A percentile compares a stretch with the other conserved stretches of the same genome.
These are phyloP conservation scores for Macaca mulatta DNA, from an alignment of 2,113 vertebrate species.

Conservation along the genomic window DNA sequence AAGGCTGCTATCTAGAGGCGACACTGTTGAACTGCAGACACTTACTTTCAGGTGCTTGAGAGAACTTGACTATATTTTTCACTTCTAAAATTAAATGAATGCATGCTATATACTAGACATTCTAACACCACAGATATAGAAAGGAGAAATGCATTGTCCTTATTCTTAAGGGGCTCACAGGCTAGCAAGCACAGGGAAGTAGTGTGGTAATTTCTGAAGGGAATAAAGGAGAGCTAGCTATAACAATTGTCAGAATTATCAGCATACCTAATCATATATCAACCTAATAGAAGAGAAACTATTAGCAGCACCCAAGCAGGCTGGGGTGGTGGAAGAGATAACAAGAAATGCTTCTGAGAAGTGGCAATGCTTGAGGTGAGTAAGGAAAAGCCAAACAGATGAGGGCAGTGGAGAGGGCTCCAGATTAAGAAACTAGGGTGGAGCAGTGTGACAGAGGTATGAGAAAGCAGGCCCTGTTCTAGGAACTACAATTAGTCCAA, in stretches of 20 bases:
- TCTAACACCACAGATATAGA: not conserved
- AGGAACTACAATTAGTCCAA: not conserved
- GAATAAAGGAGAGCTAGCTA: not conserved
- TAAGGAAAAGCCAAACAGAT: not conserved
- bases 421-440: not conserved
- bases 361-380: not conserved
- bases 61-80: not conserved
- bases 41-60: not conserved
- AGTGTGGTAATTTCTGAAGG: not conserved
- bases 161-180: not conserved
- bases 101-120: not conserved
- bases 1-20: not conserved
- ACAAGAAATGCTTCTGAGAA: not conserved
- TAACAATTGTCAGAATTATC: not conserved
- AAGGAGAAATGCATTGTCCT: not conserved
- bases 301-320: not conserved
- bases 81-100: not conserved
- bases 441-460: not conserved
- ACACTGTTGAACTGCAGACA: not conserved
- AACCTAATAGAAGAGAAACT: not conserved
- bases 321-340: not conserved
- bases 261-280: not conserved
- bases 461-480: not conserved
- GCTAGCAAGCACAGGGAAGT: not conserved
- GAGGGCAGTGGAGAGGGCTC: not conserved